Conservation (phyloP, 1,140 invertebrate species). For the Hestina assimilis region DNA sequence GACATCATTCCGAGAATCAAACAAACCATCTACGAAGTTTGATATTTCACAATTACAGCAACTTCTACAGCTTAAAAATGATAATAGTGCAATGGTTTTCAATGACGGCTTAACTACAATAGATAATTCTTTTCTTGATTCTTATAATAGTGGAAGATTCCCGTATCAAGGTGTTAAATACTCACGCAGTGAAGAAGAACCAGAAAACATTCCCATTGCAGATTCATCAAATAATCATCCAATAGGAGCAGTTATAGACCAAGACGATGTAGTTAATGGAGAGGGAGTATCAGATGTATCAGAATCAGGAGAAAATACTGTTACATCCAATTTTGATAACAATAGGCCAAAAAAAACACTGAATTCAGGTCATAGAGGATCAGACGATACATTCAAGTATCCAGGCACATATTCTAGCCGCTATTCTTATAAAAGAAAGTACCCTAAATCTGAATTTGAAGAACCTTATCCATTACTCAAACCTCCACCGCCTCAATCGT, state of each 20-base stretch:
- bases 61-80: conserved; percentile 55
- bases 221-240: conserved; percentile 66
- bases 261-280: conserved; percentile 48
- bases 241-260: conserved; percentile 72
- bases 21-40: conserved; percentile 59
- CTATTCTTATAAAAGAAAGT: conserved; percentile 54
- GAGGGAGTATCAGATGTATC: conserved; percentile 45
- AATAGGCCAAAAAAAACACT: conserved; percentile 42
- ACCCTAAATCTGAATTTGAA: conserved; percentile 52
- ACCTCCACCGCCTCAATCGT: conserved; percentile 55
- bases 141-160: conserved; percentile 46
- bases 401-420: conserved; percentile 49
- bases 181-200: conserved; percentile 71
- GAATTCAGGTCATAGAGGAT: conserved; percentile 35
- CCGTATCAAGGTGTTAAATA: conserved; percentile 68
- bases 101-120: conserved; percentile 41
- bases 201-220: conserved; percentile 66
- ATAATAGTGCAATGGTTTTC: conserved; percentile 39
- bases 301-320: conserved; percentile 41
- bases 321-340: conserved; percentile 37
- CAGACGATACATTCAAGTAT: conserved; percentile 46
- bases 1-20: conserved; percentile 46
- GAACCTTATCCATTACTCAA: conserved; percentile 72
- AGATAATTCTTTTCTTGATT: conserved; percentile 54
- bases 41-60: conserved; percentile 71